Base-by-base conservation (phyloP, 2,797 vertebrate species). In the Xiphorhynchus erythropygius region DNA sequence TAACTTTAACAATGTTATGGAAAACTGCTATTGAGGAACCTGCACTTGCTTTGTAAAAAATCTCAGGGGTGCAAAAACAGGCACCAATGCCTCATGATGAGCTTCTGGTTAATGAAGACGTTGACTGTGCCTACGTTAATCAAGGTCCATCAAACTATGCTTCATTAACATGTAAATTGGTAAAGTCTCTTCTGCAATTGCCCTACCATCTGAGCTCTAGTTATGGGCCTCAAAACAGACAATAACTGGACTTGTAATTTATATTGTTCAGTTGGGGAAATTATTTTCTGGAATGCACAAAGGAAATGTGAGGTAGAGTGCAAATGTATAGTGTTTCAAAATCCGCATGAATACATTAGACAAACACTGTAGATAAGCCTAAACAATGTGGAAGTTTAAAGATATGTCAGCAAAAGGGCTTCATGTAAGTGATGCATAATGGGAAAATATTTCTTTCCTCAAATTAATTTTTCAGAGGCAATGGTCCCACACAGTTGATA, bases 151-250 rank as follows among this genome's bases (percentile, higher is more conserved):
- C 96, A 97, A 95, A 95, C 95, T 97, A 88, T 91, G 91, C 94
- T 96, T 97, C 96, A 98, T 98, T 98, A 97, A 94, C 95, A 98
- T 97, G 93, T 95, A 98, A 98, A 98, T 98, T 97, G 95, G 93
- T 96, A 97, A 97, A 97, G 77, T 95, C 94, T 97, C 96, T 97
- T 97, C 94, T 96, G 89, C 95, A 98, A 96, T 90, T 97, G 93
- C 95, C 90, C 91, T 96, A 76, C 96, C 98, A 98, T 96, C 98
- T 98, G 98, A 98, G 97, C 97, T 97, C 96, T 97, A 97, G 97
- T 97, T 97, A 97, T 80, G 93, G 94, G 94, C 91, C 94, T 96
- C 93, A 96, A 97, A 97, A 95, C 88, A 97, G 96, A 97, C 95
- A 97, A 94, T 97, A 95, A 87, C 83, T 79, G 85, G 89, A 95